Percentiles rank a stretch among this genome's conserved stretches.
Conservation (phyloP, 92 coral and sea anemone species). For the Porites divaricata region DNA sequence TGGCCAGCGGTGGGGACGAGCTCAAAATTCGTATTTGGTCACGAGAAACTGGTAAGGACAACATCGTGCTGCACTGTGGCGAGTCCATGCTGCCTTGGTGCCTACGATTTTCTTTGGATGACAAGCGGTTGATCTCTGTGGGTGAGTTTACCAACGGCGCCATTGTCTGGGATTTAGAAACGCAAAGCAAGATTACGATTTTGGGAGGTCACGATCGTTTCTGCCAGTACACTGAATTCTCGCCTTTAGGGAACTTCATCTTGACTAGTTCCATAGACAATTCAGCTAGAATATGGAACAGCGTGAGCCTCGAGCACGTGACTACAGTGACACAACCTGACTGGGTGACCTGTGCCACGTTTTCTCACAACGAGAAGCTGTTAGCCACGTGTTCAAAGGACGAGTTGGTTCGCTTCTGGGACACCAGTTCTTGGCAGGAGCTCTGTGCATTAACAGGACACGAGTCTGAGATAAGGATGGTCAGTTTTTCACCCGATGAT, state of each 20-base stretch:
- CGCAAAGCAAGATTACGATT: slow-evolving; percentile 36
- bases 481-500: slow-evolving; percentile 63
- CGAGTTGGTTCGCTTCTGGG: slow-evolving; percentile 62
- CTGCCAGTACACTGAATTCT: slow-evolving; percentile 74
- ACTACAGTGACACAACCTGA: slow-evolving; percentile 57
- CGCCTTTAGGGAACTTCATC: slow-evolving; percentile 63
- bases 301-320: slow-evolving; percentile 44
- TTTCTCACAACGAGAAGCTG: slow-evolving; percentile 61
- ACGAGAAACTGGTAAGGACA: slow-evolving; percentile 65
- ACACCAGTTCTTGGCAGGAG: slow-evolving; percentile 36
- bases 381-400: slow-evolving; percentile 71
- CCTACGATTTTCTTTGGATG: slow-evolving; percentile 61
- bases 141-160: slow-evolving; percentile 73
- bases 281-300: slow-evolving; percentile 62
- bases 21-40: slow-evolving; percentile 71
- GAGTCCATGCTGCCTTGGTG: slow-evolving; percentile 67
- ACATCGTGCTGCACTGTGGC: slow-evolving; percentile 56
- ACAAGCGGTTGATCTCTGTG: slow-evolving; percentile 64
- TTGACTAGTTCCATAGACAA: slow-evolving; percentile 70
- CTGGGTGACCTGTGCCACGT: slow-evolving; percentile 70
- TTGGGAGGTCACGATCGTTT: slow-evolving; percentile 64
- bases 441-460: slow-evolving; percentile 49
- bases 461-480: slow-evolving; percentile 72
- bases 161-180: slow-evolving; percentile 68
- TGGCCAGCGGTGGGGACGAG: slow-evolving; percentile 81